Base-by-base conservation (phyloP, 2,797 vertebrate genomes). In the Microctenopoma stevenorrisi region DNA sequence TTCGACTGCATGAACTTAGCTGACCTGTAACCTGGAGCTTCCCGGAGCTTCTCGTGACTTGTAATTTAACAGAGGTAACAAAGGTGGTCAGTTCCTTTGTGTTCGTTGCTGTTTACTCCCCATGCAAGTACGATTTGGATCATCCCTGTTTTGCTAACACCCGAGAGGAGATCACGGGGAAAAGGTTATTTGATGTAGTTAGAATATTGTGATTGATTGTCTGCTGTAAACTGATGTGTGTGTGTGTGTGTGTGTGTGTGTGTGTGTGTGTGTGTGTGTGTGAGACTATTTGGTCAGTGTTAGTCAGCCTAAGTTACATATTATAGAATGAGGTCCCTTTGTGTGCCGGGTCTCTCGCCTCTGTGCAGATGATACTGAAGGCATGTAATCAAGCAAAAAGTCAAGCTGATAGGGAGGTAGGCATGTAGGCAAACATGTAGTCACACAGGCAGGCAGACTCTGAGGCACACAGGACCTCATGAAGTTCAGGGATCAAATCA, bases 401-500 rank as follows among this genome's bases (percentile, higher is more conserved):
- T 22, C 30, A 40, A 51, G 49, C 51, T 66, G 44, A 68, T 26
- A 52, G 60, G 51, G 68, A 79, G 64, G 78, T 67, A 67, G 54
- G 33, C 66, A 58, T 68, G 63, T 74, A 74, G 68, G 70, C 71
- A 77, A 63, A 49, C 37, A 58, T 65, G 72, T 76, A 55, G 51
- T 47, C 64, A 72, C 76, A 77, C 72, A 46, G 51, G 33, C 77
- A 68, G 58, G 55, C 78, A 81, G 75, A 72, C 84, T 10, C 50
- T 65, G 42, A 87, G 79, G 72, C 60, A 68, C 79, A 79, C 76
- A 75, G 80, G 81, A 83, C 80, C 79, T 84, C 72, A 58, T 30
- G 49, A 6, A 59, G 81, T 82, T 79, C 66, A 68, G 44, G 77
- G 88, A 86, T 90, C 83, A 89, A 78, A 81, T 74, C 81, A 63